Evolutionary conservation across 1,140 invertebrate species (phyloP).

Genomic region (Drosophila sucinea): DNA sequence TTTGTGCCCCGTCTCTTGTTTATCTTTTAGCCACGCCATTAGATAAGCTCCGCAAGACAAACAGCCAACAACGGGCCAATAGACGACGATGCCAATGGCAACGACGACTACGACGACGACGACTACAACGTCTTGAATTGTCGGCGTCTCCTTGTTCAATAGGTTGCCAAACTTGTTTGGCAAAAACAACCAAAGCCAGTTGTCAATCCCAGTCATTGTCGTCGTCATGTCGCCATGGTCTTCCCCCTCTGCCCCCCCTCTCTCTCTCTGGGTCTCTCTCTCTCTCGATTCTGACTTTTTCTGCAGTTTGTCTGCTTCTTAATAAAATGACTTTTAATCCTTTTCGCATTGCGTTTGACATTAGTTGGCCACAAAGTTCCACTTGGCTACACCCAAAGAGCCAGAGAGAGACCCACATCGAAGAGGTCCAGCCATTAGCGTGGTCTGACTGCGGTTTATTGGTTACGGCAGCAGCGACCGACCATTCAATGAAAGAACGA

Average conservation of each 20-base stretch:
- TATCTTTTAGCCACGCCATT: slow-evolving; percentile 73
- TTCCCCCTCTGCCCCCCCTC: not conserved
- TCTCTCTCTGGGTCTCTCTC: slow-evolving; percentile 4
- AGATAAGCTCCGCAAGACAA: slow-evolving; percentile 75
- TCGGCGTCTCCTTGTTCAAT: slow-evolving; percentile 48
- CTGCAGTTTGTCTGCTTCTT: slow-evolving; percentile 49
- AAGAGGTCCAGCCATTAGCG: slow-evolving; percentile 59
- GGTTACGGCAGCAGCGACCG: slow-evolving; percentile 54
- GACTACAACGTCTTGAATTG: slow-evolving; percentile 22
- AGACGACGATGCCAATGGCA: slow-evolving; percentile 33
- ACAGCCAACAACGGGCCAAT: slow-evolving; percentile 52
- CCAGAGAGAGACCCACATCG: slow-evolving; percentile 11
- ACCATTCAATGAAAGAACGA: slow-evolving; percentile 34
- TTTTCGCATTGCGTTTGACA: slow-evolving; percentile 79
- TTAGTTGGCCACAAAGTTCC: slow-evolving; percentile 60
- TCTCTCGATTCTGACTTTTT: slow-evolving; percentile 13
- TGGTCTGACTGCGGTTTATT: slow-evolving; percentile 64
- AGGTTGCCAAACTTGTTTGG: slow-evolving; percentile 65
- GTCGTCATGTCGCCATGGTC: slow-evolving; percentile 22
- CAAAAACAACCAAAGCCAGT: slow-evolving; percentile 53
- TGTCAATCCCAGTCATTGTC: slow-evolving; percentile 50
- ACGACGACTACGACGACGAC: slow-evolving; percentile 13
- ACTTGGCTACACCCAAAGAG: slow-evolving; percentile 37
- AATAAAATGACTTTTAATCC: slow-evolving; percentile 81
- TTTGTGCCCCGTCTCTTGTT: slow-evolving; percentile 59